phyloP scores from a whole-genome alignment of 2,888 invertebrate genomes.

The Sarcophaga caerulescens region DNA sequence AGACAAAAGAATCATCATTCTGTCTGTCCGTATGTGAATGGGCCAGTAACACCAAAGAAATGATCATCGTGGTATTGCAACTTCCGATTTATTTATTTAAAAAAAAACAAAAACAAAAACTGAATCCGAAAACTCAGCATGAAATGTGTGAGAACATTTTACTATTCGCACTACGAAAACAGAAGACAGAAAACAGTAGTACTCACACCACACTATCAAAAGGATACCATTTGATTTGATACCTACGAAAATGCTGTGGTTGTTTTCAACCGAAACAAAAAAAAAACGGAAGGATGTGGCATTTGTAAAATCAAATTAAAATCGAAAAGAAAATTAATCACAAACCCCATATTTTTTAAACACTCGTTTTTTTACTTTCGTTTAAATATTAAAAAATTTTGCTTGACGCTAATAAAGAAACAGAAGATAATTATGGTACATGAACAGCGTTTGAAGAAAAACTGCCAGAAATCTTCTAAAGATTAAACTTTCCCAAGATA shows the following conservation, averaged over 20 bases:
- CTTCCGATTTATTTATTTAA: slow-evolving; percentile 55
- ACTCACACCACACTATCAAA: not conserved
- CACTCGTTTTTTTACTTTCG: not conserved
- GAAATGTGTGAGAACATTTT: slow-evolving; percentile 80
- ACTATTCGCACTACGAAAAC: slow-evolving; percentile 69
- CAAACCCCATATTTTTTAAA: not conserved
- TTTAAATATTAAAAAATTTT: not conserved
- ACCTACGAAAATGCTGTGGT: not conserved
- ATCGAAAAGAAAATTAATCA: slow-evolving; percentile 3
- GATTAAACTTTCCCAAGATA: too few species aligned
- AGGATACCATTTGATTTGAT: slow-evolving; percentile 10
- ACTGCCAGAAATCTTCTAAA: too few species aligned
- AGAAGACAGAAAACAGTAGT: not conserved
- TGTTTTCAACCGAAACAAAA: slow-evolving; percentile 27
- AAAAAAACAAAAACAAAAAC: slow-evolving; percentile 37
- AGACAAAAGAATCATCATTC: slow-evolving; percentile 33
- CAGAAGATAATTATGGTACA: too few species aligned
- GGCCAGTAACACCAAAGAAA: slow-evolving; percentile 38
- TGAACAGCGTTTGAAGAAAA: too few species aligned
- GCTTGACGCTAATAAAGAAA: too few species aligned
- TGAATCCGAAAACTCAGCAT: slow-evolving; percentile 71
- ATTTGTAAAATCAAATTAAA: slow-evolving; percentile 1
- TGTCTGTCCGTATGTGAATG: slow-evolving; percentile 25
- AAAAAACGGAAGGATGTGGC: slow-evolving; percentile 54
- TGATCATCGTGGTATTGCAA: slow-evolving; percentile 54